phyloP scores from a whole-genome alignment of 2,888 invertebrate species.

The Hoplodrina ambigua region DNA sequence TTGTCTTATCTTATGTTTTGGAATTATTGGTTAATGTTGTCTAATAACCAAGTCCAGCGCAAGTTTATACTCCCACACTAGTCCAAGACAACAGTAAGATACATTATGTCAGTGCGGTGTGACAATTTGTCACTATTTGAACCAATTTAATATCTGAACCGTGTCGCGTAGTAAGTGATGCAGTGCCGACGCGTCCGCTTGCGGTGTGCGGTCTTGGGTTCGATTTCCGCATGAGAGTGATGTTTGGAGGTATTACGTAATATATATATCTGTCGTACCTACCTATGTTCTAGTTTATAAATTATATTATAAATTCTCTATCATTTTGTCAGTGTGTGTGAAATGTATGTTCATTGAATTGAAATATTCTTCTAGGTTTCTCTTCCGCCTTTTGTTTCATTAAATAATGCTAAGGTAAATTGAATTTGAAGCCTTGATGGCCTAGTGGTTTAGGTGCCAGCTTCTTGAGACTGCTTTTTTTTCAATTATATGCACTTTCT shows the following conservation, averaged over 20 bases:
- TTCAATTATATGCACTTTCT: too few relatives aligned
- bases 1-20: too few relatives aligned
- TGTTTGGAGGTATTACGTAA: constrained; percentile 14
- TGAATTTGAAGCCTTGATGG: too few relatives aligned
- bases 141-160: constrained; percentile 55
- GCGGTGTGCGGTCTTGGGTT: constrained; percentile 43
- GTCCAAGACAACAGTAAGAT: constrained; percentile 23
- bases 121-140: constrained; percentile 58
- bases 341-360: neutral
- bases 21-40: too few relatives aligned
- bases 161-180: constrained; percentile 36
- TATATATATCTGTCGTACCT: neutral
- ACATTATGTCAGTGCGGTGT: constrained; percentile 6
- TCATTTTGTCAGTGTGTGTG: neutral
- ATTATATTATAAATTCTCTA: neutral
- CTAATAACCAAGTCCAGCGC: neutral
- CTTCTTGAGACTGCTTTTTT: too few relatives aligned
- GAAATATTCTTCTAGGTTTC: too few relatives aligned
- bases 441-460: too few relatives aligned
- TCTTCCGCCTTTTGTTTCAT: neutral
- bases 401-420: neutral
- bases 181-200: constrained; percentile 36
- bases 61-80: constrained; percentile 37
- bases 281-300: neutral
- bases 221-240: constrained; percentile 28